These are phyloP conservation scores for Acipenser transmontanus DNA, from an alignment of 2,797 vertebrate species.

Conservation along the genomic window DNA sequence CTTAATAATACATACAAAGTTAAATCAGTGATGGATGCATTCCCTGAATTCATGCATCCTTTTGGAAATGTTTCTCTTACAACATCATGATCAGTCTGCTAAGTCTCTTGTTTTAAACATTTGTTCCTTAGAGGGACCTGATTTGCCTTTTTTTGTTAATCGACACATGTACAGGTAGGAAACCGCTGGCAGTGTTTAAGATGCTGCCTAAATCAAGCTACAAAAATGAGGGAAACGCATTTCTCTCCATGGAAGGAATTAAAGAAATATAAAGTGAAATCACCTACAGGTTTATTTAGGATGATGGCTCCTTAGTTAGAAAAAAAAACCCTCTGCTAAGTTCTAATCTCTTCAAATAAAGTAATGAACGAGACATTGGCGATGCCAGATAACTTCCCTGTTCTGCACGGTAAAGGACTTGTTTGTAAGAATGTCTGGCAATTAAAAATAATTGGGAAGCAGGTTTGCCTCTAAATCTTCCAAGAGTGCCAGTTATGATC, in stretches of 20 bases:
- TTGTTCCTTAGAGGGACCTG: conserved; percentile 53
- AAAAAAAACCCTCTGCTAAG: conserved; percentile 51
- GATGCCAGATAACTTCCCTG: conserved; percentile 71
- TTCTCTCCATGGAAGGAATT: conserved; percentile 31
- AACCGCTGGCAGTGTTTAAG: conserved; percentile 22
- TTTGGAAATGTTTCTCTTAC: too few species aligned
- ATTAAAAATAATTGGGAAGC: conserved; percentile 99
- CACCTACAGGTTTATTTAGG: conserved; percentile 51
- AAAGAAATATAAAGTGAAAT: conserved; percentile 45
- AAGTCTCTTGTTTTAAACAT: conserved; percentile 64
- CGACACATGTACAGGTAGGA: conserved; percentile 52
- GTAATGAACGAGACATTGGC: conserved; percentile 57
- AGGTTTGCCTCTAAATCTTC: conserved; percentile 86
- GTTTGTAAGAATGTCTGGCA: conserved; percentile 91
- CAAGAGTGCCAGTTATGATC: conserved; percentile 91
- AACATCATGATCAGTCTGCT: conserved; percentile 30
- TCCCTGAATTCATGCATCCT: too few species aligned
- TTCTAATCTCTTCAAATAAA: conserved; percentile 74
- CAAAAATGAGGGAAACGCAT: conserved; percentile 6
- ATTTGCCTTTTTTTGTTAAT: conserved; percentile 43
- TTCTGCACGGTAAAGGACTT: conserved; percentile 78
- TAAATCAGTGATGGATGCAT: too few species aligned
- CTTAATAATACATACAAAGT: too few species aligned
- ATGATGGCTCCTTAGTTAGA: conserved; percentile 61
- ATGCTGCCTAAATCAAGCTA: neutral